phyloP scores from a whole-genome alignment of 2,797 vertebrate genomes.

The Catharus ustulatus region DNA sequence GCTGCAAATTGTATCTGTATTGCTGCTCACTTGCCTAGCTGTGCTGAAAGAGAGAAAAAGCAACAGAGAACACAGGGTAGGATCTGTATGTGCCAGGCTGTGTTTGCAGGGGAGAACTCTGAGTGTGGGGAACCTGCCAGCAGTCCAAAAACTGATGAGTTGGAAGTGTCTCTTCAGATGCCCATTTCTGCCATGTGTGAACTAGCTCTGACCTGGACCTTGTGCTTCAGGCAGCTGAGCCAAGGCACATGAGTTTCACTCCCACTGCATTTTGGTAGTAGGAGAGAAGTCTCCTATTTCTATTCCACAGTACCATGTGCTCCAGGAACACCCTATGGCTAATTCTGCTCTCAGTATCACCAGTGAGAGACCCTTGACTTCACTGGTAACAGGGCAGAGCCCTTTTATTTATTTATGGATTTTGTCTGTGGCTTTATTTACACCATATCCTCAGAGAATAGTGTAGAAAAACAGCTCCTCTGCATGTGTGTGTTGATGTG shows the following conservation, averaged over 20 bases:
- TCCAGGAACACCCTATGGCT: neutral
- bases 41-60: neutral
- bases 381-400: neutral
- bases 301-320: neutral
- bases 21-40: neutral
- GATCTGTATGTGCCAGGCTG: neutral
- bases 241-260: neutral
- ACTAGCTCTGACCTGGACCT: neutral
- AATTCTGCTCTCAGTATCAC: neutral
- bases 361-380: neutral
- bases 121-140: neutral
- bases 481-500: neutral
- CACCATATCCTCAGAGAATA: neutral
- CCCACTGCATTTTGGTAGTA: neutral
- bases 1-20: neutral
- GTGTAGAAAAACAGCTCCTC: neutral
- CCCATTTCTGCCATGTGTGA: neutral
- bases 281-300: neutral
- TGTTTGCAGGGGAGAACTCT: neutral
- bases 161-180: neutral
- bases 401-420: constrained; percentile 14
- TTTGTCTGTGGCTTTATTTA: constrained; percentile 4
- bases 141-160: neutral
- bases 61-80: neutral
- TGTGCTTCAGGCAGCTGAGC: neutral